phyloP scores from a whole-genome alignment of 2,888 invertebrate genomes.

The Molorchus minor region DNA sequence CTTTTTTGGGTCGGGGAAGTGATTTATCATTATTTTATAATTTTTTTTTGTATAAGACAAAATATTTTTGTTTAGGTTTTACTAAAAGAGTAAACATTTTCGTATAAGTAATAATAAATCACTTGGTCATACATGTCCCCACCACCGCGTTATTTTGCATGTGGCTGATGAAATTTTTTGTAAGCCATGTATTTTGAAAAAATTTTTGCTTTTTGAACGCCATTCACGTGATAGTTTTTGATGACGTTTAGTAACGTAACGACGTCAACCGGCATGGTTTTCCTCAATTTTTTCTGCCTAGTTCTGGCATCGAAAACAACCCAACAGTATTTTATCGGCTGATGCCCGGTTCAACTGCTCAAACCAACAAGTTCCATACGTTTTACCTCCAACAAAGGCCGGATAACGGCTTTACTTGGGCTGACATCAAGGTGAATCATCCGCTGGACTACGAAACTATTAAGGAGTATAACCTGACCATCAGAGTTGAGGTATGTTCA shows the following conservation, averaged over 20 bases:
- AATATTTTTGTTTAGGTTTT: constrained; percentile 23
- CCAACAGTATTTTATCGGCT: constrained; percentile 95
- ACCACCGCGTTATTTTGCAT: constrained; percentile 53
- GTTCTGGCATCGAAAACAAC: constrained; percentile 96
- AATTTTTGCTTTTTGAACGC: constrained; percentile 54
- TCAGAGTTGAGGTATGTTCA: constrained; percentile 85
- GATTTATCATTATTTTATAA: background rate
- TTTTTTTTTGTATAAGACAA: too few relatives aligned
- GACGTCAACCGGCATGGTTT: too few relatives aligned
- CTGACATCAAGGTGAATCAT: constrained; percentile 95
- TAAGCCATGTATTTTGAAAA: constrained; percentile 54
- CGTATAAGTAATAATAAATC: background rate
- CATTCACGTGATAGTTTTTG: constrained; percentile 43
- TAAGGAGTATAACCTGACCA: constrained; percentile 94
- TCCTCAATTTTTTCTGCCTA: constrained; percentile 63
- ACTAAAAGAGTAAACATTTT: constrained; percentile 5
- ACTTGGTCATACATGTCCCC: constrained; percentile 26
- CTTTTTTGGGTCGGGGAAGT: constrained; percentile 39
- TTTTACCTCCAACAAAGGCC: constrained; percentile 95
- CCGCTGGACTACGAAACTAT: constrained; percentile 94
- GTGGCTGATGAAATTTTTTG: constrained; percentile 59
- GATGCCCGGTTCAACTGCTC: constrained; percentile 95
- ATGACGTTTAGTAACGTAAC: constrained; percentile 33
- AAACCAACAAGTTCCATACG: constrained; percentile 95
- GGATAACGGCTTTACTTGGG: constrained; percentile 93